Evolutionary conservation across 2,113 vertebrate genomes (phyloP).

Genomic region (Eclectus roratus): DNA sequence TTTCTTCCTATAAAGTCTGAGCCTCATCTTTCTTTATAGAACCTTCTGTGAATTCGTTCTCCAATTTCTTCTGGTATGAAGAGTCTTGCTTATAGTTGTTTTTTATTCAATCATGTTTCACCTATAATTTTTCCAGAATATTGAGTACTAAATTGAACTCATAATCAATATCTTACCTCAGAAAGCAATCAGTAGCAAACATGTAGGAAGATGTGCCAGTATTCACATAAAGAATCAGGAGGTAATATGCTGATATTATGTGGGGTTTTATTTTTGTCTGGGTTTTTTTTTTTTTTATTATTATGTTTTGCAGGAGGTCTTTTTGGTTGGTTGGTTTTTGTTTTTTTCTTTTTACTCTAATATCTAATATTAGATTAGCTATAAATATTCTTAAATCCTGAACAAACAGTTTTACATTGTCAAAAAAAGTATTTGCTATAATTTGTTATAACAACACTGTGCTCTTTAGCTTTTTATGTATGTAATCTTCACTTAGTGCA

Average conservation of each 20-base stretch:
- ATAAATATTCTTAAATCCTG: neutral
- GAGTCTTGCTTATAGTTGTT: neutral
- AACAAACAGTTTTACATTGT: neutral
- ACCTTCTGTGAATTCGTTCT: neutral
- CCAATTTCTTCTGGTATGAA: neutral
- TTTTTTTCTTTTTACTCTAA: neutral
- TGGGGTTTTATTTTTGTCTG: neutral
- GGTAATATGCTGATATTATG: neutral
- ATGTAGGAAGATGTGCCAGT: neutral
- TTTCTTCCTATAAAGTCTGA: neutral
- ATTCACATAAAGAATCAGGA: neutral
- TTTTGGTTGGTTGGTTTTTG: fast-evolving
- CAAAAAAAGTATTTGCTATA: neutral
- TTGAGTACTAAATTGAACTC: neutral
- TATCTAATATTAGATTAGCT: neutral
- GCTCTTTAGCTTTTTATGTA: neutral
- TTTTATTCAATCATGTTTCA: neutral
- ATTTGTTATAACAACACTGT: neutral
- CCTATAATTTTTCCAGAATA: neutral
- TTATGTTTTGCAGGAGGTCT: neutral
- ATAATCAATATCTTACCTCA: neutral
- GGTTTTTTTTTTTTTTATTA: neutral
- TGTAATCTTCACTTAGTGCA: neutral
- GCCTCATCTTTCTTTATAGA: neutral
- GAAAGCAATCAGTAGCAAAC: neutral